phyloP scores from a whole-genome alignment of 2,797 vertebrate species.

The Paramormyrops hopkinsi region DNA sequence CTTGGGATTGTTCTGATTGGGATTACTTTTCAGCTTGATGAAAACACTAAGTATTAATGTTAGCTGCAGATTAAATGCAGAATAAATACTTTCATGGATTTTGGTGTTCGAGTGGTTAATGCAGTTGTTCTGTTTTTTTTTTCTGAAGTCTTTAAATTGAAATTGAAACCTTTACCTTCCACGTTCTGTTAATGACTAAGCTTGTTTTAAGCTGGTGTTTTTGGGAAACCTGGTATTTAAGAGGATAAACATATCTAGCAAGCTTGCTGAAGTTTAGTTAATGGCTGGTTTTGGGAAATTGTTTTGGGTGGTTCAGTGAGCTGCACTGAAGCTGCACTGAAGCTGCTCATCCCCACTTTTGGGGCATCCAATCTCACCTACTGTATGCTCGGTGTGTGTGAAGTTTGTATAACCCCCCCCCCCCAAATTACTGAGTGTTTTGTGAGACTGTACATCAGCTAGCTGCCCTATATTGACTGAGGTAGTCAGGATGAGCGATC shows the following conservation, averaged over 20 bases:
- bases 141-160: not conserved
- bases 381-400: not conserved
- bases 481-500: not conserved
- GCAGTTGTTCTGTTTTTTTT: not conserved
- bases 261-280: not conserved
- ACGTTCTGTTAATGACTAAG: not conserved
- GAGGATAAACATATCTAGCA: not conserved
- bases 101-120: not conserved
- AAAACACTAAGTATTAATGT: not conserved
- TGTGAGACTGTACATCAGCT: not conserved
- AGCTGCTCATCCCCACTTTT: not conserved
- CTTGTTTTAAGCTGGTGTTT: not conserved
- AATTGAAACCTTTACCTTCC: not conserved
- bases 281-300: not conserved
- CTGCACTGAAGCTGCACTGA: not conserved
- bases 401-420: no score
- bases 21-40: no score
- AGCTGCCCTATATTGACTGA: not conserved
- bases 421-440: not conserved
- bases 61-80: not conserved
- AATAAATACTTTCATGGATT: not conserved
- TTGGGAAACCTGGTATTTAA: not conserved
- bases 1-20: not conserved
- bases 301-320: not conserved
- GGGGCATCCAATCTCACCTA: not conserved